Evolutionary conservation across 2,113 vertebrate species (phyloP).

Genomic region (Microtus richardsoni): DNA sequence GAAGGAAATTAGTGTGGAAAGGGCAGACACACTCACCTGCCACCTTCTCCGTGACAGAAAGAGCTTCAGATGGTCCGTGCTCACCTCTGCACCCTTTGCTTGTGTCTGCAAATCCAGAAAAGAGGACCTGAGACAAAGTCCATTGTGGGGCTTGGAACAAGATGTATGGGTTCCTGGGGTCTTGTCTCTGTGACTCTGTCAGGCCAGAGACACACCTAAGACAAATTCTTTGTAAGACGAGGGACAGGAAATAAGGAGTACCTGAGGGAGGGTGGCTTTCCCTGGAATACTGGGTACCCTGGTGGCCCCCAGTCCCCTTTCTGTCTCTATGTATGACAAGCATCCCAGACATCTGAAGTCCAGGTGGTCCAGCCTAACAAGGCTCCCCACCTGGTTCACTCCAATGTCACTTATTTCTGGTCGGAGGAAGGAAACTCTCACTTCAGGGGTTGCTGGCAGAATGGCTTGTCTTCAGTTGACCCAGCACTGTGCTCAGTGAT

Average conservation of each 20-base stretch:
- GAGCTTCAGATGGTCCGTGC: constrained; percentile 95
- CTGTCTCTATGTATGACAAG: neutral
- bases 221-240: neutral
- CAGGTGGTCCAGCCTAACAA: neutral
- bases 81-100: constrained; percentile 93
- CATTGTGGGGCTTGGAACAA: neutral
- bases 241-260: neutral
- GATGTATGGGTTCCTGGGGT: neutral
- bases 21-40: constrained; percentile 91
- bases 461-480: neutral
- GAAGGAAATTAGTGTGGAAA: constrained; percentile 87
- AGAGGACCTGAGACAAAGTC: constrained; percentile 16
- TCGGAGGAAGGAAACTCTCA: neutral
- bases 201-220: neutral
- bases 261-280: neutral
- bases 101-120: constrained; percentile 87
- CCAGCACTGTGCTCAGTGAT: neutral
- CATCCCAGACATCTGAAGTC: neutral
- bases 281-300: neutral
- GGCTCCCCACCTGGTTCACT: neutral
- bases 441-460: neutral
- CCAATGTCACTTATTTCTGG: neutral
- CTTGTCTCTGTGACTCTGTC: neutral
- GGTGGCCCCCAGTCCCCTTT: neutral
- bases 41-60: constrained; percentile 96